Percentiles rank a stretch among this genome's conserved stretches.
These are phyloP conservation scores for Haliclona indistincta DNA, from an alignment of 37 sponge, comb jelly and placozoan species.

Conservation along the genomic window DNA sequence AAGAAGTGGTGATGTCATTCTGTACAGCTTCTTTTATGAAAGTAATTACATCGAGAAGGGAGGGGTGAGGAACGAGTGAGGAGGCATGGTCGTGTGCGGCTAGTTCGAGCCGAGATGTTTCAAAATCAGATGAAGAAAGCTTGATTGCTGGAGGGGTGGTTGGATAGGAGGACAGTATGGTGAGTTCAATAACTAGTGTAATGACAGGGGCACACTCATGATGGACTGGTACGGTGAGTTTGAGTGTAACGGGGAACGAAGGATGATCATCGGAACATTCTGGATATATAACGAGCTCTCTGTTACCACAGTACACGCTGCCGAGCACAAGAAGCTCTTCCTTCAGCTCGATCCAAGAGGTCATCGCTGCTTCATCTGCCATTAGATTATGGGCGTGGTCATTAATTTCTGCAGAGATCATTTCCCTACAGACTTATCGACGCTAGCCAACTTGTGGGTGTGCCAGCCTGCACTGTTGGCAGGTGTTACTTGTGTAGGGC, in stretches of 20 bases:
- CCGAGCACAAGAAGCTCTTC: constrained; percentile 6
- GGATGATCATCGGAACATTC: background rate
- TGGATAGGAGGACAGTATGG: no score
- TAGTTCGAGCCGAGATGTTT: no score
- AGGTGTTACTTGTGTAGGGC: constrained; percentile 4
- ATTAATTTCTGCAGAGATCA: background rate
- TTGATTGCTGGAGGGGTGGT: no score
- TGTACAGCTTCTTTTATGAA: no score
- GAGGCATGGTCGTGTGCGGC: no score
- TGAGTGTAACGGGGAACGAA: background rate
- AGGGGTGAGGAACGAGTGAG: no score
- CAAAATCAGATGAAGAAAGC: no score
- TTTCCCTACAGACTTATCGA: background rate
- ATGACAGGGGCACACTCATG: no score
- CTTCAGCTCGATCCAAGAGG: constrained; percentile 7
- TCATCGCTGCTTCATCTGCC: constrained; percentile 3
- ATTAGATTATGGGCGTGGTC: background rate
- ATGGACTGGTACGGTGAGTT: background rate
- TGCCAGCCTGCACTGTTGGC: background rate
- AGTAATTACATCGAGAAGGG: no score
- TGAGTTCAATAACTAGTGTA: no score
- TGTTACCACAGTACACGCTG: constrained; percentile 10
- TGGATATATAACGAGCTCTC: background rate
- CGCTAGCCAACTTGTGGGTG: background rate
- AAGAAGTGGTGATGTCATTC: no score